Percentiles rank a stretch among this genome's conserved stretches.
phyloP scores from a whole-genome alignment of 2,888 invertebrate species.

The Tenthredo mesomela region DNA sequence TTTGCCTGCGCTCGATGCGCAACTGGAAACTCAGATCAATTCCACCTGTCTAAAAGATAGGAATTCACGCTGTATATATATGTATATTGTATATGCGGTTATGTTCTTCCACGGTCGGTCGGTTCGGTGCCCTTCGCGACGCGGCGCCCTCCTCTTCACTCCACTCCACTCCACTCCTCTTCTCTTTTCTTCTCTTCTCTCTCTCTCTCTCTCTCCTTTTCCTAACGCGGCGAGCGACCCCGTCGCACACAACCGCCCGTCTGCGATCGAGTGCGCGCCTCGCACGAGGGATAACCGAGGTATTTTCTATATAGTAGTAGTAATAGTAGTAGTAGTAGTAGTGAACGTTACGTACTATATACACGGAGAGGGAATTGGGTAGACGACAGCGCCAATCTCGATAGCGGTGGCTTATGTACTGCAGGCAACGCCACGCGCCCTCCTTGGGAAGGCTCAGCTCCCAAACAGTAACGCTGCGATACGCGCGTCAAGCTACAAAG shows the following conservation, averaged over 20 bases:
- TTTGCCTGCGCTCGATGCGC: too few species aligned
- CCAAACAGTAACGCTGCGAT: too few species aligned
- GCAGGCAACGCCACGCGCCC: too few species aligned
- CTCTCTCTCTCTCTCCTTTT: not conserved
- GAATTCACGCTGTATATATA: too few species aligned
- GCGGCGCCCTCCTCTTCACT: slow-evolving; percentile 8
- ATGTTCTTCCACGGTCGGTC: slow-evolving; percentile 32
- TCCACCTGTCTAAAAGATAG: too few species aligned
- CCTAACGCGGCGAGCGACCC: slow-evolving; percentile 37
- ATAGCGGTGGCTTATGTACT: too few species aligned
- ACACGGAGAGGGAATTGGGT: too few species aligned
- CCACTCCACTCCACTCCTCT: not conserved
- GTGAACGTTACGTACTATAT: slow-evolving; percentile 7
- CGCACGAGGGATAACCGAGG: slow-evolving; percentile 24
- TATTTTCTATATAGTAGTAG: slow-evolving; percentile 15
- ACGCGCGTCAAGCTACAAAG: too few species aligned
- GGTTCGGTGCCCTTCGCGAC: slow-evolving; percentile 43
- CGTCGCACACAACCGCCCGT: slow-evolving; percentile 33
- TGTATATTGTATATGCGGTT: slow-evolving; percentile 12
- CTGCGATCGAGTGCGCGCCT: slow-evolving; percentile 17
- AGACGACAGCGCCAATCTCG: too few species aligned
- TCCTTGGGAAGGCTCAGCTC: too few species aligned
- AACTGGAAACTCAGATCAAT: too few species aligned
- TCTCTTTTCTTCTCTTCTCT: not conserved
- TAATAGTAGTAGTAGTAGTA: slow-evolving; percentile 19